Base-by-base conservation (phyloP, 2,113 vertebrate genomes). In the Chionis minor region DNA sequence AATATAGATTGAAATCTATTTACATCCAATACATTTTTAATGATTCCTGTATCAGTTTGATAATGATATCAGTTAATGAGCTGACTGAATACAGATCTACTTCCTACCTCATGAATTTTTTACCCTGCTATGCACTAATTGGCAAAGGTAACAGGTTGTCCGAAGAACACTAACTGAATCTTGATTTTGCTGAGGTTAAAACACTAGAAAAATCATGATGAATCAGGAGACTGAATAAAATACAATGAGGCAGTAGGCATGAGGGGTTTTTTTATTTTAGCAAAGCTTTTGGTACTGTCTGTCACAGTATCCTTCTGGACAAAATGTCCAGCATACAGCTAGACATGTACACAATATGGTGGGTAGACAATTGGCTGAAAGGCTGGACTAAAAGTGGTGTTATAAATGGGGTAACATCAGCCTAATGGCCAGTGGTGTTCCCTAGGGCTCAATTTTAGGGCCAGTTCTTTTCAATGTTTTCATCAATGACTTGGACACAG, bases 61-160 rank as follows among this genome's bases (percentile, higher is more conserved):
- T 95, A 96, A 94, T 87, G 87, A 85, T 97, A 92, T 90, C 93
- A 82, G 81, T 87, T 97, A 96, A 96, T 96, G 96, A 97, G 78
- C 73, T 82, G 73, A 87, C 89, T 92, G 86, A 92, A 90, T 90
- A 83, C 47, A 92, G 66, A 90, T 93, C 51, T 90, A 74, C 38
- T 42, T 95, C 79, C 55, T 82, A 90, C 42, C 73, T 94, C 83
- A 96, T 91, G 89, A 79, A 79, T 94, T 59, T 95, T 96, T 94
- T 75, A 97, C 62, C 30, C 11, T 75, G 30, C 24, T 90, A 18
- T 78, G 45, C 69, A 81, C 47, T 92, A 92, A 95, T 67, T 91
- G 92, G 23, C 30, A 79, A 93, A 94, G 80, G 47, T 88, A 93
- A 73, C 59, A 91, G 23, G 30, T 81, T 86, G 73, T 81, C 63